Percentiles rank a stretch among this genome's conserved stretches.
Conservation (phyloP, 2,113 vertebrate species). For the Polyodon spathula region DNA sequence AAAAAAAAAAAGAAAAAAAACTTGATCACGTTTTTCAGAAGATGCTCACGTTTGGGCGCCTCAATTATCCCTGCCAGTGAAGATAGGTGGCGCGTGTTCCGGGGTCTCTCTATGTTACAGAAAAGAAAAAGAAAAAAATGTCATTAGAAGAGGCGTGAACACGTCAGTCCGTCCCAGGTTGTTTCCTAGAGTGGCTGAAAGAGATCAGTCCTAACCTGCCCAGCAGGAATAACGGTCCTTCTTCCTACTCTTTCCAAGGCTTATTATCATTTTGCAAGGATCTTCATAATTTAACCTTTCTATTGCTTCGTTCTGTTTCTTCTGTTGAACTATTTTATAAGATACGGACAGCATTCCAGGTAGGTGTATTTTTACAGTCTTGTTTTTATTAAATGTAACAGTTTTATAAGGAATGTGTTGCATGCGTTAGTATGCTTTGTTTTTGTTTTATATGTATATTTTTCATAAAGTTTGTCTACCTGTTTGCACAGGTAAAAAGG, state of each 20-base stretch:
- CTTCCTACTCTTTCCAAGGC: constrained; percentile 84
- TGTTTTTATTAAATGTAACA: constrained; percentile 12
- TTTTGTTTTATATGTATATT: not conserved
- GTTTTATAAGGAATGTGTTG: not conserved
- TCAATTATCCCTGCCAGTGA: constrained; percentile 99
- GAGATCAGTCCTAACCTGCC: constrained; percentile 99
- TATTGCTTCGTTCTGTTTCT: constrained; percentile 66
- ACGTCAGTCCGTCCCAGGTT: constrained; percentile 99
- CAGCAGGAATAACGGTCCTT: constrained; percentile 97
- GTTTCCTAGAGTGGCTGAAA: constrained; percentile 99
- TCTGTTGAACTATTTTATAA: constrained; percentile 71
- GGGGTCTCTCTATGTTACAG: constrained; percentile 87
- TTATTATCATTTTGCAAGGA: constrained; percentile 85
- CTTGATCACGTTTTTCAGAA: constrained; percentile 89
- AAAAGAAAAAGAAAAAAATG: constrained; percentile 98
- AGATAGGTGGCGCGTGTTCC: constrained; percentile 99
- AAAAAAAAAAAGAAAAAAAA: constrained; percentile 47
- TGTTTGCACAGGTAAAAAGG: constrained; percentile 73
- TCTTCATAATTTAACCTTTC: constrained; percentile 69
- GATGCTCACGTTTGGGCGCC: constrained; percentile 97
- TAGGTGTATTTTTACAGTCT: constrained; percentile 50
- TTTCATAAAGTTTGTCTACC: constrained; percentile 54
- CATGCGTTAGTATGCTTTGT: not conserved
- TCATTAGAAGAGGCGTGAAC: constrained; percentile 99
- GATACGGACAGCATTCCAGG: constrained; percentile 76